Conservation (phyloP, 2,113 vertebrate genomes). For the Chiloscyllium plagiosum region DNA sequence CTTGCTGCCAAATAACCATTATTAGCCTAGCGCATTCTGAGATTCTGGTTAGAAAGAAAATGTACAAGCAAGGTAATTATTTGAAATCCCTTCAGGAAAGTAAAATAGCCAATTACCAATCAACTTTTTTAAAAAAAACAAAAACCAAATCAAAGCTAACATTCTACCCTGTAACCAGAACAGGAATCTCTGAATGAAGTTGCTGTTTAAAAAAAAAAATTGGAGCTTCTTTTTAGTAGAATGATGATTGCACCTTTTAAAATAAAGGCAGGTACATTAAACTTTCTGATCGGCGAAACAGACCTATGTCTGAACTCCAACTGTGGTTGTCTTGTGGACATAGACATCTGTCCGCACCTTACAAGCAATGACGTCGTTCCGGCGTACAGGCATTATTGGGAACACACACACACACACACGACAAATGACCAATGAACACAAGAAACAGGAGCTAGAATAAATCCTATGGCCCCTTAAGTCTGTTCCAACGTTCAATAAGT, state of each 20-base stretch:
- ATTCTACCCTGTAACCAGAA: neutral
- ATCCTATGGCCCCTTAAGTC: too few species aligned
- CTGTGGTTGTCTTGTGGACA: neutral
- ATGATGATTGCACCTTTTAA: neutral
- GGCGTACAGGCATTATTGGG: neutral
- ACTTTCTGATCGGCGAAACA: neutral
- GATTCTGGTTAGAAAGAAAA: neutral
- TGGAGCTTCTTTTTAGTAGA: neutral
- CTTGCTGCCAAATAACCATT: neutral
- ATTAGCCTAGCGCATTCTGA: too few species aligned
- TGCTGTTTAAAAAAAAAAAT: neutral
- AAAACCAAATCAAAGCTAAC: neutral
- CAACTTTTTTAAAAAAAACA: neutral
- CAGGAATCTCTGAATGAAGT: neutral
- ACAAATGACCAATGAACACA: neutral
- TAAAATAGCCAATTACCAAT: neutral
- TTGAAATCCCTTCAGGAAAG: neutral
- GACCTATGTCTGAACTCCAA: neutral
- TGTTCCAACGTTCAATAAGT: neutral
- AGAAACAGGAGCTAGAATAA: neutral
- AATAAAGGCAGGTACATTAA: neutral
- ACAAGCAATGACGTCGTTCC: neutral
- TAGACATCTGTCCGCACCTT: neutral
- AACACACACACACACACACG: neutral
- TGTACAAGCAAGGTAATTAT: neutral